These are phyloP conservation scores for Trypoxylon attenuatum DNA, from an alignment of 2,888 invertebrate species.

Conservation along the genomic window DNA sequence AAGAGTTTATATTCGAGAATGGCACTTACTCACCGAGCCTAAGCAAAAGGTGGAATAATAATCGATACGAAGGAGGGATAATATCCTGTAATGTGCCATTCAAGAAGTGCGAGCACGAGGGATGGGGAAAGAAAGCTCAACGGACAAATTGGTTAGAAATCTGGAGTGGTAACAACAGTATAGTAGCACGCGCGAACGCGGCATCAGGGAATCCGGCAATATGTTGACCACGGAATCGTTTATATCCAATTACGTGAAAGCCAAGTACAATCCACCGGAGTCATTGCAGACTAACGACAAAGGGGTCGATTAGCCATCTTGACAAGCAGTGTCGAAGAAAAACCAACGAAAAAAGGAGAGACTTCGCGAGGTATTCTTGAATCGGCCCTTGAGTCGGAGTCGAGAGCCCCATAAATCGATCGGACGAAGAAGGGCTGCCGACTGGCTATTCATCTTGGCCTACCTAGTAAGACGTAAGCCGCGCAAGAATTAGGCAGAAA, in stretches of 20 bases:
- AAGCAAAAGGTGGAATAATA: conserved; percentile 7
- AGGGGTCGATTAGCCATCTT: not conserved
- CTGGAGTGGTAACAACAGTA: not conserved
- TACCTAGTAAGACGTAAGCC: conserved; percentile 47
- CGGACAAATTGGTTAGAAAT: conserved; percentile 43
- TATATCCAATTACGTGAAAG: conserved; percentile 24
- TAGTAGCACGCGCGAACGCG: not conserved
- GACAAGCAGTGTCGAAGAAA: not conserved
- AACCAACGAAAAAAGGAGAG: not conserved
- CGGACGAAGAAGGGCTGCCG: conserved; percentile 12
- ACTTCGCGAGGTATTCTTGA: not conserved
- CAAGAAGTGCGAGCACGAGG: conserved; percentile 23
- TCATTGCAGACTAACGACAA: conserved; percentile 10
- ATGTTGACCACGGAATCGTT: conserved; percentile 15
- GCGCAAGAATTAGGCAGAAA: conserved; percentile 61
- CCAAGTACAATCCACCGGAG: conserved; percentile 27
- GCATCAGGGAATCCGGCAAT: not conserved
- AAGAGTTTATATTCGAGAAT: conserved; percentile 59
- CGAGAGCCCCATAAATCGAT: conserved; percentile 39
- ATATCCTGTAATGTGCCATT: conserved; percentile 59
- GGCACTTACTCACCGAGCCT: conserved; percentile 47
- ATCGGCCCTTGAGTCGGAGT: conserved; percentile 28
- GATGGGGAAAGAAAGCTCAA: conserved; percentile 37
- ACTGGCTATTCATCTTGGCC: conserved; percentile 17
- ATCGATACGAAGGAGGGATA: conserved; percentile 42